phyloP scores from a whole-genome alignment of 2,888 invertebrate species.

The Amblyjoppa fuscipennis region DNA sequence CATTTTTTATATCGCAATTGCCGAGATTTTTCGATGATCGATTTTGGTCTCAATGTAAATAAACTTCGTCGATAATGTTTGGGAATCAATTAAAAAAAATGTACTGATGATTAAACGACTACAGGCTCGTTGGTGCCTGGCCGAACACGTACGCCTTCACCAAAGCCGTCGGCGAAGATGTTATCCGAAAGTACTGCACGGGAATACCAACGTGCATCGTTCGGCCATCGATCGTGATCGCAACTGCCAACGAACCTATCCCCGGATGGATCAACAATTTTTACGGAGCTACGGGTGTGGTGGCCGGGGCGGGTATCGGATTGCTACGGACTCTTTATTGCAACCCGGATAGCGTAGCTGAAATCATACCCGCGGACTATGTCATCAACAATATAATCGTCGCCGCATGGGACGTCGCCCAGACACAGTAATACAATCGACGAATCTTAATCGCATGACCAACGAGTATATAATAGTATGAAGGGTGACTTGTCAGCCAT shows the following conservation, averaged over 20 bases:
- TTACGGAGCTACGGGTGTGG: slow-evolving; percentile 89
- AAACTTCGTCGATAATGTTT: neutral
- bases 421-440: slow-evolving; percentile 72
- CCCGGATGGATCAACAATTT: slow-evolving; percentile 90
- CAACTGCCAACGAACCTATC: slow-evolving; percentile 84
- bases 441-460: neutral
- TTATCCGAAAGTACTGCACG: slow-evolving; percentile 86
- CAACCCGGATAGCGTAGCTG: slow-evolving; percentile 86
- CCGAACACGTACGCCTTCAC: slow-evolving; percentile 92
- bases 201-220: slow-evolving; percentile 89
- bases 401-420: slow-evolving; percentile 86
- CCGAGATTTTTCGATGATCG: too few species aligned
- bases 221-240: slow-evolving; percentile 88
- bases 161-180: slow-evolving; percentile 90
- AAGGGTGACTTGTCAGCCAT: neutral
- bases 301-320: slow-evolving; percentile 87
- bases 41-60: neutral
- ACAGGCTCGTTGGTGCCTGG: slow-evolving; percentile 86
- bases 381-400: slow-evolving; percentile 88
- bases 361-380: slow-evolving; percentile 90
- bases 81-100: too few species aligned
- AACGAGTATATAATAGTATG: neutral
- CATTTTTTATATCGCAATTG: too few species aligned
- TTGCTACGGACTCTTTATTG: slow-evolving; percentile 88
- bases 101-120: slow-evolving; percentile 32